phyloP scores from a whole-genome alignment of 2,888 invertebrate genomes.

The Furcula furcula region DNA sequence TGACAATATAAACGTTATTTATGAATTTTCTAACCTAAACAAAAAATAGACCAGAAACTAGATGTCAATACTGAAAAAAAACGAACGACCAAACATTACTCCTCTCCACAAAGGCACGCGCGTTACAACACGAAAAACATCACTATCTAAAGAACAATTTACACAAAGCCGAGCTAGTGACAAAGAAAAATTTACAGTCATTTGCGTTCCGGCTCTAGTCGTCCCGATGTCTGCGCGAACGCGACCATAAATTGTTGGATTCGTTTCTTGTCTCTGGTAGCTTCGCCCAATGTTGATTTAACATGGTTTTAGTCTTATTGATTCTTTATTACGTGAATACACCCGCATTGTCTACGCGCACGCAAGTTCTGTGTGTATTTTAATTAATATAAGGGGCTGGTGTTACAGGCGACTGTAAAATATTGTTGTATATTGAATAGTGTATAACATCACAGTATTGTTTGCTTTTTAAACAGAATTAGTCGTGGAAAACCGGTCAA shows the following conservation, averaged over 20 bases:
- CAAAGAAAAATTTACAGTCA: constrained; percentile 56
- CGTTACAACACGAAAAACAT: constrained; percentile 4
- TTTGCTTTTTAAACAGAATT: no score
- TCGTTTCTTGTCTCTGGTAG: constrained; percentile 77
- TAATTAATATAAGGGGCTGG: constrained; percentile 73
- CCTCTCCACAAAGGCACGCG: not conserved
- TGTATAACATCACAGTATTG: no score
- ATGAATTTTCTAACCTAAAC: no score
- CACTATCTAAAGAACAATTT: constrained; percentile 25
- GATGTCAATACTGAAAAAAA: not conserved
- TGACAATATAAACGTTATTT: no score
- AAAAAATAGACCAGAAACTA: not conserved
- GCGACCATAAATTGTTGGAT: constrained; percentile 76
- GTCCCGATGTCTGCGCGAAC: constrained; percentile 48
- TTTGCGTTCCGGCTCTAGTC: constrained; percentile 54
- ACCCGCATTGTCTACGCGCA: constrained; percentile 75
- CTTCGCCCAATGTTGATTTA: constrained; percentile 80
- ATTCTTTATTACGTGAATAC: constrained; percentile 77
- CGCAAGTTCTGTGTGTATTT: constrained; percentile 60
- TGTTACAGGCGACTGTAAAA: constrained; percentile 7
- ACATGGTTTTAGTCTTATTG: constrained; percentile 81
- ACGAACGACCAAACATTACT: not conserved
- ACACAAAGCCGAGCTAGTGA: constrained; percentile 40
- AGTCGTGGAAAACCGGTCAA: no score
- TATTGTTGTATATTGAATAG: no score